Evolutionary conservation across 2,113 vertebrate species (phyloP).

Genomic region (Micronisus gabar): DNA sequence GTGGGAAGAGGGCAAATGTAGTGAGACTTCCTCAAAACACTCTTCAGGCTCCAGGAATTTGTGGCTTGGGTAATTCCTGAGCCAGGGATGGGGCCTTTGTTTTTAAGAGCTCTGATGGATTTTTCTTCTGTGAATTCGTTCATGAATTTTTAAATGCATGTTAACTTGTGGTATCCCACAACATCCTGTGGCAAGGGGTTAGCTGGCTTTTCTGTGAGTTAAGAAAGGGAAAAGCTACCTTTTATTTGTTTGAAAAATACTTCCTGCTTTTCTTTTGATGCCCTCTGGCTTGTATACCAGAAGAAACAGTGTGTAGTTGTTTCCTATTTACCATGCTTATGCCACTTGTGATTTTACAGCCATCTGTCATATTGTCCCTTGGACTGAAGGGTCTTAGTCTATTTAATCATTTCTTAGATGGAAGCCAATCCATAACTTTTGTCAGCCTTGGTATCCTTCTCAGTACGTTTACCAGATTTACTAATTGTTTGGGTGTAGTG

Average conservation of each 20-base stretch:
- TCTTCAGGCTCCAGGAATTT: slow-evolving; percentile 46
- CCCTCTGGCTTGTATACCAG: not conserved
- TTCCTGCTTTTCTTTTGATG: not conserved
- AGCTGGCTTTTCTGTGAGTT: not conserved
- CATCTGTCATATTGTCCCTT: not conserved
- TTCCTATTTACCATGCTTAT: not conserved
- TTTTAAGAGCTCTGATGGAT: slow-evolving; percentile 54
- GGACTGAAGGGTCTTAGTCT: not conserved
- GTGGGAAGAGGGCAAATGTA: slow-evolving; percentile 11
- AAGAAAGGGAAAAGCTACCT: slow-evolving; percentile 26
- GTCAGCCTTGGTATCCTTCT: not conserved
- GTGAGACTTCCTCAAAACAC: slow-evolving; percentile 56
- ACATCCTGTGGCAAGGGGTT: slow-evolving; percentile 28
- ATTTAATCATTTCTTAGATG: not conserved
- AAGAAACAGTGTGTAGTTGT: not conserved
- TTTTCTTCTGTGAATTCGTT: slow-evolving; percentile 55
- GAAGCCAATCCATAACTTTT: not conserved
- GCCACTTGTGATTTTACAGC: not conserved
- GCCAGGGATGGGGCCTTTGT: slow-evolving; percentile 47
- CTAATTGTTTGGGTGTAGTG: not conserved
- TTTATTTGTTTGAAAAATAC: slow-evolving; percentile 8
- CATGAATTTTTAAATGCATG: slow-evolving; percentile 33
- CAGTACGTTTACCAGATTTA: not conserved
- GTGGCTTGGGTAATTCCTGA: not conserved
- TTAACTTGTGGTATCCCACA: slow-evolving; percentile 55